These are phyloP conservation scores for Portunus trituberculatus DNA, from an alignment of 1,140 invertebrate genomes.

Conservation along the genomic window DNA sequence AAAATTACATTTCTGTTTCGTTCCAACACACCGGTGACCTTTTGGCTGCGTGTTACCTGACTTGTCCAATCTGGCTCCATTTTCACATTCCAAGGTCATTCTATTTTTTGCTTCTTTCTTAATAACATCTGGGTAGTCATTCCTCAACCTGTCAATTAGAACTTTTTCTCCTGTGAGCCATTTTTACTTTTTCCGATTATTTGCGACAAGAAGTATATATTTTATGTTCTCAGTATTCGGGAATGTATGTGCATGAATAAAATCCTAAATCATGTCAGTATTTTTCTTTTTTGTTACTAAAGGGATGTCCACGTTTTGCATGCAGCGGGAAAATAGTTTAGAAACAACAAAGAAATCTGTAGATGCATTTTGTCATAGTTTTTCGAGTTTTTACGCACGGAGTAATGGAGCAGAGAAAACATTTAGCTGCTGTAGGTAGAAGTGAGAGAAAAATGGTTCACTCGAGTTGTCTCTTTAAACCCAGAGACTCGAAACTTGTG, in stretches of 20 bases:
- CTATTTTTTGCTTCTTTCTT: neutral
- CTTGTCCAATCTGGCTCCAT: constrained; percentile 8
- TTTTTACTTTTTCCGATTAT: neutral
- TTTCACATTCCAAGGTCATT: constrained; percentile 2
- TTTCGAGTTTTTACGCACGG: no score
- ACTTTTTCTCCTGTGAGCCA: neutral
- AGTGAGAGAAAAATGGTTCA: no score
- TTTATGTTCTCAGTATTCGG: neutral
- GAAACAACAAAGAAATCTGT: neutral
- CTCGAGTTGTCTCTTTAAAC: no score
- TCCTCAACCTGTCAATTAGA: neutral
- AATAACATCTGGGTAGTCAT: neutral
- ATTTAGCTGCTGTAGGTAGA: no score
- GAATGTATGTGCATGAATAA: neutral
- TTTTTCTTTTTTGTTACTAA: neutral
- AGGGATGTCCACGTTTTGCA: neutral
- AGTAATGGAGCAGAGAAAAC: no score
- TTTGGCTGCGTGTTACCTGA: neutral
- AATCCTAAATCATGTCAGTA: neutral
- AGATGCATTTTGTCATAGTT: neutral
- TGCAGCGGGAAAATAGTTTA: neutral
- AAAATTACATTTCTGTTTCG: constrained; percentile 14
- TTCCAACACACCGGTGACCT: neutral
- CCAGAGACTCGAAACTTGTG: no score
- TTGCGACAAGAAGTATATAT: neutral